Evolutionary conservation across 2,888 invertebrate species (phyloP).

Genomic region (Neoitamus cyanurus): DNA sequence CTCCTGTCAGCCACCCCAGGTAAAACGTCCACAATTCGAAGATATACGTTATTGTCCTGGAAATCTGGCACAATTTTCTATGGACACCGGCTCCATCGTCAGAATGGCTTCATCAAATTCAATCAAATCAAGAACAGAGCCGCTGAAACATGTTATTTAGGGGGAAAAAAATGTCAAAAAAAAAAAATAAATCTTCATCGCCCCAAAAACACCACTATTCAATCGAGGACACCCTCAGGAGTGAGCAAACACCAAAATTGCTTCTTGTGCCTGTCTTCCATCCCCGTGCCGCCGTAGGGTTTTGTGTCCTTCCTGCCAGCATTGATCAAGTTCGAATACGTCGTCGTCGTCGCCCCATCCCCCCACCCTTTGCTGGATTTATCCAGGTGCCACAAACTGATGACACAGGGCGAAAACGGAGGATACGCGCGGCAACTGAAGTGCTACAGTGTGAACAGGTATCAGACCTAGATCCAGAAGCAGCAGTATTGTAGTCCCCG

Average conservation of each 20-base stretch:
- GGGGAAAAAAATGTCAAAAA: not conserved
- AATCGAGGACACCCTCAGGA: not conserved
- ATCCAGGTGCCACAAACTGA: not conserved
- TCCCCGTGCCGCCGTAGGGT: not conserved
- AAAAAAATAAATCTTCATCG: not conserved
- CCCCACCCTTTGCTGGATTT: not conserved
- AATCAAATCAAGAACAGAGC: not conserved
- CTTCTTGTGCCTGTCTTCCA: not conserved
- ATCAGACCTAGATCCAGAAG: not conserved
- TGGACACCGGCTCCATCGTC: not conserved
- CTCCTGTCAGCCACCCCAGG: not conserved
- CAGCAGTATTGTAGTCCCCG: not conserved
- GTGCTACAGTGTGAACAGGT: not conserved
- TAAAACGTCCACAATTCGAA: not conserved
- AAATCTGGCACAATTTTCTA: not conserved
- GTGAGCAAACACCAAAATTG: not conserved
- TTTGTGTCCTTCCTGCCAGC: not conserved
- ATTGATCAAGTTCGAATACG: not conserved
- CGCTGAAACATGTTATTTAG: not conserved
- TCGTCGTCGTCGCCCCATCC: not conserved
- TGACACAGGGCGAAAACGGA: not conserved
- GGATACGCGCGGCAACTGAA: not conserved
- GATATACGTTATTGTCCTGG: not conserved
- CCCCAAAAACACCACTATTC: not conserved
- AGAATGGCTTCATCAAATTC: not conserved